Evolutionary conservation across 2,797 vertebrate genomes (phyloP).

Genomic region (Sebastes baramenuke): DNA sequence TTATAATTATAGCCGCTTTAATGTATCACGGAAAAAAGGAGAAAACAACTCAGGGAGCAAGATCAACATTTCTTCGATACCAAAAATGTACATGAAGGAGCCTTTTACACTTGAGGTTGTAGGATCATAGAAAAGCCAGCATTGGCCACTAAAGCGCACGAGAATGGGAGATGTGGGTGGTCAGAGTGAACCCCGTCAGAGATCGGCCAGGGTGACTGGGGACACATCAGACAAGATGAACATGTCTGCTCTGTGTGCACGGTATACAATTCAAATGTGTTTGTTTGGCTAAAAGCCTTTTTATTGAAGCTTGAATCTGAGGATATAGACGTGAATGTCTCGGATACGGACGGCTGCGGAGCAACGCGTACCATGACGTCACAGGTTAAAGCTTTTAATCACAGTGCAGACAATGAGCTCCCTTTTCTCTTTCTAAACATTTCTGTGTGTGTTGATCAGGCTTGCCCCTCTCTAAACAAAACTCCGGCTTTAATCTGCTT

Average conservation of each 20-base stretch:
- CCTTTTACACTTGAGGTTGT: neutral
- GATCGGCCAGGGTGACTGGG: neutral
- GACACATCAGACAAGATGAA: neutral
- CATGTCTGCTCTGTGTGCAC: neutral
- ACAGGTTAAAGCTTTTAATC: constrained; percentile 64
- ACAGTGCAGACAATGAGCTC: constrained; percentile 65
- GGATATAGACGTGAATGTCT: constrained; percentile 29
- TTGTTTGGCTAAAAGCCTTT: constrained; percentile 36
- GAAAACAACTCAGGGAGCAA: neutral
- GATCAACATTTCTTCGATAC: neutral
- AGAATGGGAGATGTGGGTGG: constrained; percentile 22
- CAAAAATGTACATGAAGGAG: neutral
- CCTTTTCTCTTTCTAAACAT: constrained; percentile 60
- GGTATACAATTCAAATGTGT: constrained; percentile 2
- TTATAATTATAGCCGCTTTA: neutral
- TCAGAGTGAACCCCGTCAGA: constrained; percentile 9
- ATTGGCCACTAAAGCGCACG: neutral
- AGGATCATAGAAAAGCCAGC: neutral
- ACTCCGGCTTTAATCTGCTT: constrained; percentile 59
- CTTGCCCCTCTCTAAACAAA: constrained; percentile 71
- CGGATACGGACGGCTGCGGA: constrained; percentile 35
- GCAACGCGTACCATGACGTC: constrained; percentile 46
- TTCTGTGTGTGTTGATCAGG: constrained; percentile 59
- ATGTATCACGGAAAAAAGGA: neutral
- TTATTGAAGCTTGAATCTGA: constrained; percentile 35